Base-by-base conservation (phyloP, 2,797 vertebrate genomes). In the Xiphophorus birchmanni region DNA sequence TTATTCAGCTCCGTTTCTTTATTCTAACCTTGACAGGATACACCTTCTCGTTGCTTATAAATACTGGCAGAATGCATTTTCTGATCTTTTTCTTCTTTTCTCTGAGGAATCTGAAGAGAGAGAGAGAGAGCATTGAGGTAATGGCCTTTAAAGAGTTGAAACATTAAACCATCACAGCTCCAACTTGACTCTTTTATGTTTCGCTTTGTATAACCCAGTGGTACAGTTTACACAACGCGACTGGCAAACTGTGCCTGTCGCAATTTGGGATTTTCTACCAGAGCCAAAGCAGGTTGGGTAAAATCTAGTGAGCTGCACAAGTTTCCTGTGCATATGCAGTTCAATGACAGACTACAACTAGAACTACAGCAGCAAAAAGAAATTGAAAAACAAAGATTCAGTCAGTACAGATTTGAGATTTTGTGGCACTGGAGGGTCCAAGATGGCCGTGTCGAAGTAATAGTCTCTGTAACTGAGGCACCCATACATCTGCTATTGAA, bases 21-120 rank as follows among this genome's bases (percentile, higher is more conserved):
- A 69, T 81, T 63, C 40, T 85, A 79, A 89, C 82, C 82, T 82
- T 82, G 74, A 84, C 65, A 80, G 60, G 35, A 65, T 47, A 75
- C 42, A 60, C 21, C 5, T 75, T 42, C 42, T 60, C 40, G 48
- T 48, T 42, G 72, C 47, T 76, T 8, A 65, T 71, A 86, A 79
- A 83, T 71, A 87, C 47, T 58, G 26, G 21, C 82, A 63, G 32
- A 84, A 69, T 78, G 8, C 5, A 4, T 77, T 80, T 74, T 69
- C 74, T 77, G 37, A 58, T 73, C 48, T 60, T 50, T 75, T 48
- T n/a, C 9, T 52, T 54, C 26, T 45, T 73, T 73, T 63, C 60
- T 78, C 42, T 4, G 50, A 11, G 47, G 4, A 21, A 76, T 81
- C 74, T 13, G 48, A 35, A 11, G 12, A 48, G 47, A 48, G 15